A percentile compares a stretch with the other conserved stretches of the same genome.
Evolutionary conservation across 1,140 invertebrate species (phyloP).

Genomic region (Drosophila nigromelanica): DNA sequence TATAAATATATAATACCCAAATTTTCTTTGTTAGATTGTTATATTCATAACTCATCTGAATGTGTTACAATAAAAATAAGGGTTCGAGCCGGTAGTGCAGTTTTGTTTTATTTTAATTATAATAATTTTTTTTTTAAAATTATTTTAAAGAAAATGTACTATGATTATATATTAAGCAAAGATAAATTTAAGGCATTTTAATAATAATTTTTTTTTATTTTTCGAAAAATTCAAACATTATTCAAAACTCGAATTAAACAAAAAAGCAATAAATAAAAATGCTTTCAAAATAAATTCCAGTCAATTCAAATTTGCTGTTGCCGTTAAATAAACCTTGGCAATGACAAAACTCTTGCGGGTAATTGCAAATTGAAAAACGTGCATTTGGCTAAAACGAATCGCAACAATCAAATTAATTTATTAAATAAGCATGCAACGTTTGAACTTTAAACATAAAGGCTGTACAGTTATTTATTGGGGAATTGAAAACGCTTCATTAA

Average conservation of each 20-base stretch:
- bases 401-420: conserved; percentile 33
- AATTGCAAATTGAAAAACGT: conserved; percentile 79
- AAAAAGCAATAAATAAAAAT: conserved; percentile 11
- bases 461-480: conserved; percentile 48
- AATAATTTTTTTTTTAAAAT: too few relatives aligned
- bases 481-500: conserved; percentile 58
- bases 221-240: too few relatives aligned
- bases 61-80: too few relatives aligned
- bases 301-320: conserved; percentile 33
- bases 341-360: conserved; percentile 61
- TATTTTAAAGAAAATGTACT: too few relatives aligned
- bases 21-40: too few relatives aligned
- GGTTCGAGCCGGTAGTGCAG: too few relatives aligned
- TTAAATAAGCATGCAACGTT: conserved; percentile 45
- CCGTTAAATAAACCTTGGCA: conserved; percentile 59
- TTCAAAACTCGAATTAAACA: neutral
- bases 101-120: too few relatives aligned
- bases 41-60: too few relatives aligned
- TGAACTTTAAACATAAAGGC: conserved; percentile 64
- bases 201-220: too few relatives aligned
- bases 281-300: conserved; percentile 32
- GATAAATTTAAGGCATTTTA: too few relatives aligned
- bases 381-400: conserved; percentile 44
- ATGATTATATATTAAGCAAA: too few relatives aligned
- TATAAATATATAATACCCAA: too few relatives aligned